Base-by-base conservation (phyloP, 2,113 vertebrate species). In the Chaenocephalus aceratus region DNA sequence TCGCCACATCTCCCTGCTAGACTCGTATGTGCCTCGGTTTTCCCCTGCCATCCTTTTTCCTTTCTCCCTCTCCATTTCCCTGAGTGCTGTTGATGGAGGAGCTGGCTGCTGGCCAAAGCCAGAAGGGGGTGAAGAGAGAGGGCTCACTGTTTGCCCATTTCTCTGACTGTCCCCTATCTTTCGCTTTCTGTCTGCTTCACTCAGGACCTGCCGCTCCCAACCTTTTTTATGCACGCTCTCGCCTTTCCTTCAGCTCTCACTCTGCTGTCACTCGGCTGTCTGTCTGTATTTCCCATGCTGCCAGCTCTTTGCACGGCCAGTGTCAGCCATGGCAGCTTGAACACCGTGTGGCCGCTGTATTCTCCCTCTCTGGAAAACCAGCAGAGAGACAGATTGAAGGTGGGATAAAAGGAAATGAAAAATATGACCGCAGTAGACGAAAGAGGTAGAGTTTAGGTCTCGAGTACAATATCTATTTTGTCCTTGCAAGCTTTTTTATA, bases 31-130 rank as follows among this genome's bases (percentile, higher is more conserved):
- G 21, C 59, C 63, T 63, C 71, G 80, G 44, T 45, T 56, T 63
- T 64, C 52, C 62, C 23, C 30, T 56, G 53, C 75, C 68, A 34
- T 58, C 58, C 23, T 63, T 54, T 41, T 57, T 41, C 64, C 80
- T 54, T 51, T 30, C 75, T 83, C 75, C 71, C 84, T 83, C 77
- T 87, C 87, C 85, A 91, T 94, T 90, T 91, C 52, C 79, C 79
- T 77, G 88, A 90, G 90, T 86, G 92, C 81, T 82, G 80, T 85
- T 93, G 92, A 94, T 92, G 88, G 90, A 92, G 80, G 77, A 82
- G 59, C 72, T 93, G 92, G 91, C 89, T 73, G 72, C 23, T 45
- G 61, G 86, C 92, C 92, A 92, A 75, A 73, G 77, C 45, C 76
- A 77, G 62, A 64, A 83, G 72, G 80, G 58, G 73, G 75, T 76